Percentiles rank a stretch among this genome's conserved stretches.
Conservation (phyloP, 2,888 invertebrate genomes). For the Hemicrepidius hirtus region DNA sequence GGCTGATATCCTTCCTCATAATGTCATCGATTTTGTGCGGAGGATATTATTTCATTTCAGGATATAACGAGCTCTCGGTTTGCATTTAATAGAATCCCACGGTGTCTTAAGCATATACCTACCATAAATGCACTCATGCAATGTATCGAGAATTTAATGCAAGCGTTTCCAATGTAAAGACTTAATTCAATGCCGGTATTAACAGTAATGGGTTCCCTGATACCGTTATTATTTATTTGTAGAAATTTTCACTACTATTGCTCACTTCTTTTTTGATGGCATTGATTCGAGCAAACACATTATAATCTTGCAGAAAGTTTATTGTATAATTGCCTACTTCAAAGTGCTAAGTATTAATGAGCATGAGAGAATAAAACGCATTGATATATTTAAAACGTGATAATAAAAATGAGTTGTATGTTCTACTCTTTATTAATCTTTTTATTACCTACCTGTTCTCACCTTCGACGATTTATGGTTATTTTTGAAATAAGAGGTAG, state of each 20-base stretch:
- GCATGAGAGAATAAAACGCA: slow-evolving; percentile 5
- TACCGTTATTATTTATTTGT: neutral
- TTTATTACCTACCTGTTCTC: too few relatives aligned
- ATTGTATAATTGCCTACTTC: slow-evolving; percentile 19
- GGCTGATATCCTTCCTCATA: neutral
- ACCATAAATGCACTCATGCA: slow-evolving; percentile 32
- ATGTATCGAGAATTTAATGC: slow-evolving; percentile 32
- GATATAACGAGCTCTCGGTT: slow-evolving; percentile 31
- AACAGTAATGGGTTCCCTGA: slow-evolving; percentile 24
- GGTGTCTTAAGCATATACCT: slow-evolving; percentile 15
- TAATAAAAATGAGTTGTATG: too few relatives aligned
- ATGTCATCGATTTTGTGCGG: slow-evolving; percentile 4
- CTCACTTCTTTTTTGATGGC: slow-evolving; percentile 8
- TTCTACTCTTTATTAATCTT: too few relatives aligned
- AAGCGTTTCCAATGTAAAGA: slow-evolving; percentile 20
- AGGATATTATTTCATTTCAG: slow-evolving; percentile 20
- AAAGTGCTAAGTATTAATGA: slow-evolving; percentile 3
- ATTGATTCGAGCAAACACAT: slow-evolving; percentile 16
- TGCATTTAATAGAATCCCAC: slow-evolving; percentile 23
- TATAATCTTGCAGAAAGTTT: neutral
- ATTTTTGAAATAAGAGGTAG: too few relatives aligned
- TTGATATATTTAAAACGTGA: neutral
- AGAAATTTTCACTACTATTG: slow-evolving; percentile 10
- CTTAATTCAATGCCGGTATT: slow-evolving; percentile 23
- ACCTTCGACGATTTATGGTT: too few relatives aligned